Base-by-base conservation (phyloP, 2,797 vertebrate genomes). In the Lateolabrax maculatus region DNA sequence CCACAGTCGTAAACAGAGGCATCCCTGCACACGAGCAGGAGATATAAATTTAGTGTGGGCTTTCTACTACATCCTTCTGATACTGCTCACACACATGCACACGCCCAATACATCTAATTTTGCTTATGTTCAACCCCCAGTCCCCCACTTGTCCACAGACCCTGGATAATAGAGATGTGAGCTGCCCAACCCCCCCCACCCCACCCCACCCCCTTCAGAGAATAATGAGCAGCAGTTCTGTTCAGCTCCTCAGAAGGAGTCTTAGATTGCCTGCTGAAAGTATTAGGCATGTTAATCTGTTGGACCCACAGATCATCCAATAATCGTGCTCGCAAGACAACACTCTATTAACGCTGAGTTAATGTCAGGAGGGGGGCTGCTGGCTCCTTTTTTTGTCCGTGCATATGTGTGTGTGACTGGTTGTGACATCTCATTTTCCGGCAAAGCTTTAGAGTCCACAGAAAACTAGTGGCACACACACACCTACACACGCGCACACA, bases 231-330 rank as follows among this genome's bases (percentile, higher is more conserved):
- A 82, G 87, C 84, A 75, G 84, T 84, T 90, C 87, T 88, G 84
- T 70, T 85, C 84, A 81, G 88, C 91, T 90, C 91, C 85, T 92
- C 92, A 89, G 84, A 78, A 90, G 87, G 82, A 91, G 90, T 83
- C 92, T 94, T 91, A 94, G 92, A 93, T 92, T 92, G 93, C 89
- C 93, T 92, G 93, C 92, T 93, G 92, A 93, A 89, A 90, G 92
- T 93, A 94, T 95, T 94, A 95, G 80, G 88, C 90, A 92, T 94
- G 93, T 93, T 95, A 96, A 96, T 96, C 95, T 96, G 93, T 94
- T 95, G 93, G 94, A 92, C 88, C 93, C 93, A 92, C 94, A 95
- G 94, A 94, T 96, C 94, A 93, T 94, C 95, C 93, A 92, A 91
- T 95, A 94, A 94, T 93, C 86, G 52, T 85, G 87, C 92, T 90